Percentiles rank a stretch among this genome's conserved stretches.
These are phyloP conservation scores for Dromococcyx pavoninus DNA, from an alignment of 2,797 vertebrate species.

Conservation along the genomic window DNA sequence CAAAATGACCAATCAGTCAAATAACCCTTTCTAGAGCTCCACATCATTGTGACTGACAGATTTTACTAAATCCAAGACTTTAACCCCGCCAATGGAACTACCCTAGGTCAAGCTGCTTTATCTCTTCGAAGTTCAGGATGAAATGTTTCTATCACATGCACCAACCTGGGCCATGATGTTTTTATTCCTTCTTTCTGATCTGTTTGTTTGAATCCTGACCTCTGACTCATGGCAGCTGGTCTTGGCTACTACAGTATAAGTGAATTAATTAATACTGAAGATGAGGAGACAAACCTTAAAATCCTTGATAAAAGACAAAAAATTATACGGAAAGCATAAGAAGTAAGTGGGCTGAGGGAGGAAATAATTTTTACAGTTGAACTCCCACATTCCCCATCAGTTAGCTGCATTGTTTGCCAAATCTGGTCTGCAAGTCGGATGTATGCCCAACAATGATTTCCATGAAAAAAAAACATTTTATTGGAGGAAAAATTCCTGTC, in stretches of 20 bases:
- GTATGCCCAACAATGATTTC: not conserved
- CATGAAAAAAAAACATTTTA: fast-evolving
- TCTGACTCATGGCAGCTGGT: not conserved
- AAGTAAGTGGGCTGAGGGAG: not conserved
- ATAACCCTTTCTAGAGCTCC: too few relatives aligned
- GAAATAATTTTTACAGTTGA: not conserved
- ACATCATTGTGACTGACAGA: too few relatives aligned
- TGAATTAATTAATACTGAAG: not conserved
- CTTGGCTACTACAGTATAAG: not conserved
- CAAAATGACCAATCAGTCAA: too few relatives aligned
- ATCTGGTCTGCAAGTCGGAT: not conserved
- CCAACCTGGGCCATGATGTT: too few relatives aligned
- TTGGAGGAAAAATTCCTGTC: not conserved
- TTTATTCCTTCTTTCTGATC: too few relatives aligned
- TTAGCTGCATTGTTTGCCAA: not conserved
- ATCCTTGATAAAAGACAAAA: not conserved
- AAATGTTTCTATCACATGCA: too few relatives aligned
- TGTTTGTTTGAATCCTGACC: too few relatives aligned
- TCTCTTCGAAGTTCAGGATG: too few relatives aligned
- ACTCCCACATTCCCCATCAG: not conserved
- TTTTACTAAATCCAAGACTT: too few relatives aligned
- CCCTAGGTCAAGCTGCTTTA: too few relatives aligned
- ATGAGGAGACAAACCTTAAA: not conserved
- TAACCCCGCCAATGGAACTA: too few relatives aligned
- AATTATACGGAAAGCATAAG: not conserved